phyloP scores from a whole-genome alignment of 2,888 invertebrate species.

The Stenoptilia bipunctidactyla region DNA sequence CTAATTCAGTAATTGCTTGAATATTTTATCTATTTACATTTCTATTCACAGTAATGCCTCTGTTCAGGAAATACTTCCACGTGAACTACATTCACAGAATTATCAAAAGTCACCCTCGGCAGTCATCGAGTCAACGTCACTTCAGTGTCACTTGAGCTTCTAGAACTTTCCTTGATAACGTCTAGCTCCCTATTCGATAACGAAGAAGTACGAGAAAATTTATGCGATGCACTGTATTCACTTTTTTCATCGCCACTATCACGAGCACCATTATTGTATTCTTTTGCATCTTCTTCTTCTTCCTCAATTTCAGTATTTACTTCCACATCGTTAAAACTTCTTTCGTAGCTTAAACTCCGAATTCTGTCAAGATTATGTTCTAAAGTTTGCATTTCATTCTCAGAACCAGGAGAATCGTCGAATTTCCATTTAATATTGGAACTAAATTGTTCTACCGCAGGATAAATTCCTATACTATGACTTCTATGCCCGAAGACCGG shows the following conservation, averaged over 20 bases:
- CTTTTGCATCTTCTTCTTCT: constrained; percentile 49
- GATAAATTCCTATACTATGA: constrained; percentile 61
- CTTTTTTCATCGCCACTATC: constrained; percentile 54
- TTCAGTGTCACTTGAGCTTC: constrained; percentile 67
- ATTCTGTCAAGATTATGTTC: constrained; percentile 64
- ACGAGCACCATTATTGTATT: constrained; percentile 38
- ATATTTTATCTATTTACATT: constrained; percentile 30
- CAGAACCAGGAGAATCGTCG: constrained; percentile 43
- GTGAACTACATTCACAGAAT: constrained; percentile 52
- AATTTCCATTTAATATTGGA: constrained; percentile 65
- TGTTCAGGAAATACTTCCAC: constrained; percentile 40
- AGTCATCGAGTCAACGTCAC: constrained; percentile 67
- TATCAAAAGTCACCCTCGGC: constrained; percentile 59
- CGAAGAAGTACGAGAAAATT: constrained; percentile 61
- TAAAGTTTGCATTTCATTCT: constrained; percentile 49
- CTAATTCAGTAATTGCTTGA: constrained; percentile 18
- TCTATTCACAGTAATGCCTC: constrained; percentile 30
- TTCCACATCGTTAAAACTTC: constrained; percentile 56
- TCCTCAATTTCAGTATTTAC: constrained; percentile 47
- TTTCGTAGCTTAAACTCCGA: constrained; percentile 58
- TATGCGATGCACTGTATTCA: constrained; percentile 48
- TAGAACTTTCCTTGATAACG: constrained; percentile 65
- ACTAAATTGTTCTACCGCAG: constrained; percentile 62
- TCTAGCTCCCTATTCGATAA: constrained; percentile 63
- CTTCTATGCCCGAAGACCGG: constrained; percentile 69